phyloP scores from a whole-genome alignment of 2,113 vertebrate species.

The Gymnorhina tibicen region DNA sequence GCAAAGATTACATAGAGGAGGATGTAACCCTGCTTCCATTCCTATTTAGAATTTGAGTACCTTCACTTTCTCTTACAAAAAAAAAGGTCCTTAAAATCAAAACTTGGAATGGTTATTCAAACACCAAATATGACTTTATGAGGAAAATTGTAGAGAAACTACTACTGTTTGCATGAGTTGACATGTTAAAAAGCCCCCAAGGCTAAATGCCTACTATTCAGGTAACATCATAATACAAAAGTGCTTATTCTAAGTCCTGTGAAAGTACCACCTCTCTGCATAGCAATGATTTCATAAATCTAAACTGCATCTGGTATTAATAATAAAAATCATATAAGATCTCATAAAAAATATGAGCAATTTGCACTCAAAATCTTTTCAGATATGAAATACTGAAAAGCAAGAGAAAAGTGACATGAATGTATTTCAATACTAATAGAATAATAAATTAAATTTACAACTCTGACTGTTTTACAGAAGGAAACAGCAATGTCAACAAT shows the following conservation, averaged over 20 bases:
- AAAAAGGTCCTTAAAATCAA: neutral
- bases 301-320: neutral
- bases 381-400: neutral
- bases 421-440: neutral
- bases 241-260: neutral
- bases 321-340: neutral
- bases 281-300: neutral
- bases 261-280: neutral
- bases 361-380: neutral
- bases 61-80: neutral
- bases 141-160: neutral
- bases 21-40: neutral
- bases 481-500: neutral
- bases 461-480: neutral
- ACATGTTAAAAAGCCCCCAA: fast-evolving
- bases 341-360: neutral
- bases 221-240: neutral
- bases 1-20: neutral
- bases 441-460: neutral
- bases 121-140: neutral
- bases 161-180: neutral
- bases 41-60: neutral
- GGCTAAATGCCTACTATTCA: neutral
- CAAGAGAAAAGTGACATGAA: neutral
- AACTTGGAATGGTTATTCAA: neutral